Evolutionary conservation across 1,140 invertebrate genomes (phyloP), one percentile per base, ranked within the genome.

Genomic region (Aphaenogaster ashmeadi): DNA sequence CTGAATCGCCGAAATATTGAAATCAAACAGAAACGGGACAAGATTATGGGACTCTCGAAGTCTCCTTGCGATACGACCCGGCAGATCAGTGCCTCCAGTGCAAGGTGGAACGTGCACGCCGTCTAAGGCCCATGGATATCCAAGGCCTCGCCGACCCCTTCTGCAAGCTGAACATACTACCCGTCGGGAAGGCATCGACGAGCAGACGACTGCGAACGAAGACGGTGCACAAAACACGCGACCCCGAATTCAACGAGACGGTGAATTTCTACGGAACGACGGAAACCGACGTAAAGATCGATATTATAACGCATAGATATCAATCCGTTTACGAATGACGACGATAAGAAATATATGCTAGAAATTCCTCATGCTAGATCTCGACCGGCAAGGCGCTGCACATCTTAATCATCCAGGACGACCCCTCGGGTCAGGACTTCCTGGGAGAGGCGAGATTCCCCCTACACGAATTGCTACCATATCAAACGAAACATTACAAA

Each of bases 211-310:
- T 98, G 18, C 96, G 98, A 67, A 99, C 98, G 0, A 98, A 98
- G 94, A 99, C 98, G 0, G 97, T 99, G 0, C 98, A 98, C 94
- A 99, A 98, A 94, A 99, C 98, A 0, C 96, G 98, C 90, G 98
- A 99, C 96, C 98, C 99, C 0, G 98, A 99, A 94, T 99, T 98
- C 96, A 98, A 99, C 94, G 98, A 99, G 95, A 98, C 97, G 0
- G 94, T 99, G 7, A 98, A 98, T 67, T 99, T 99, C 95, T 98
- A 98, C 93, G 98, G 98, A 67, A 97, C 99, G 52, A 98, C 97
- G 66, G 97, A 98, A 91, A 97, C 97, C 74, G 97, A 99, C 94
- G 95, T 98, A 93, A 91, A 81, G 47, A 44, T 15, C 7, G 52
- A 33, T 11, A 77, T 74, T 33, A 38, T 74, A 52, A 83, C 13